Evolutionary conservation across 2,113 vertebrate genomes (phyloP).

Genomic region (Heteronetta atricapilla): DNA sequence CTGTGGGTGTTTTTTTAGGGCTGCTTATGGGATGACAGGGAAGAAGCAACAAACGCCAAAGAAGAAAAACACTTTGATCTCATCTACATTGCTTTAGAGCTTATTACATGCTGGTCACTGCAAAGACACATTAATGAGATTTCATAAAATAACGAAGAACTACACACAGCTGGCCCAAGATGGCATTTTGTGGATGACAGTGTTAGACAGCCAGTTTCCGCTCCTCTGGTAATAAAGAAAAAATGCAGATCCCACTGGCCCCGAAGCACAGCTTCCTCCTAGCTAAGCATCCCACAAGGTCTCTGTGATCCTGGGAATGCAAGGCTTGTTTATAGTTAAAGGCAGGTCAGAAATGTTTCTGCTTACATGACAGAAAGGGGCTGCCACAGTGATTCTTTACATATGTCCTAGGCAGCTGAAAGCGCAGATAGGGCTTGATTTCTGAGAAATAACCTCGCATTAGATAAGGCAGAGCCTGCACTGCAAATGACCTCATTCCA

Average conservation of each 20-base stretch:
- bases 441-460: neutral
- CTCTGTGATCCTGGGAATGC: neutral
- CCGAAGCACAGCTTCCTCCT: neutral
- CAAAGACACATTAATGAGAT: neutral
- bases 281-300: neutral
- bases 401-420: neutral
- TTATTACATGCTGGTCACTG: neutral
- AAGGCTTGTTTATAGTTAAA: neutral
- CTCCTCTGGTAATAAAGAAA: neutral
- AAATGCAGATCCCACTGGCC: neutral
- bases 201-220: neutral
- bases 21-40: neutral
- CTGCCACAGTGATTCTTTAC: neutral
- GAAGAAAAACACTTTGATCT: neutral
- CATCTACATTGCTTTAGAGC: neutral
- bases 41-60: neutral
- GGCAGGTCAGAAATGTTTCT: neutral
- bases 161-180: neutral
- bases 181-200: neutral
- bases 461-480: neutral
- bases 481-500: neutral
- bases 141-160: neutral
- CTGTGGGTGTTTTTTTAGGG: neutral
- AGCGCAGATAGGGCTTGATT: rapidly evolving
- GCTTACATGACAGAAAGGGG: neutral